A percentile compares a stretch with the other conserved stretches of the same genome.
Evolutionary conservation across 2,113 vertebrate species (phyloP).

Genomic region (Cyrtonyx montezumae): DNA sequence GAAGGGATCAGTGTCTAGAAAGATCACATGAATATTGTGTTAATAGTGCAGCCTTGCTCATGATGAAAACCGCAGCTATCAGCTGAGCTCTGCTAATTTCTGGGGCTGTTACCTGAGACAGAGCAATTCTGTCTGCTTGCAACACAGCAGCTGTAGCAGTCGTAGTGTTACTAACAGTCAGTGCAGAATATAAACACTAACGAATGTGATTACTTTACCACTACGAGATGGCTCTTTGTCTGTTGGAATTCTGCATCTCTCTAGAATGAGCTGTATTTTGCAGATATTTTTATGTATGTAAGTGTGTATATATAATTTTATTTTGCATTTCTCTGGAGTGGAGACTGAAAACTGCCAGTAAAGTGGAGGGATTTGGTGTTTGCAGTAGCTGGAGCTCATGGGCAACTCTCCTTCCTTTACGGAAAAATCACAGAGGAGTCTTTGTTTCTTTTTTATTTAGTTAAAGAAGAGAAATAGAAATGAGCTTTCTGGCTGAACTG

Average conservation of each 20-base stretch:
- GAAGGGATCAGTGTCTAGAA: not conserved
- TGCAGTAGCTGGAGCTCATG: not conserved
- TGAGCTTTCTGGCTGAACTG: constrained; percentile 1
- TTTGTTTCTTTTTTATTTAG: constrained; percentile 34
- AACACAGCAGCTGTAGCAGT: not conserved
- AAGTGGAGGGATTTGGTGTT: not conserved
- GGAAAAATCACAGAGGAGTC: not conserved
- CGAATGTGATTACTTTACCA: not conserved
- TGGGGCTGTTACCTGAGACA: not conserved
- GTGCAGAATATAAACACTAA: not conserved
- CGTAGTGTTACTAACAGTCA: not conserved
- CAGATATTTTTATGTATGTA: not conserved
- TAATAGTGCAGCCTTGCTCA: not conserved
- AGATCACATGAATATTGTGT: not conserved
- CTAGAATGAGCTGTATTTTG: not conserved
- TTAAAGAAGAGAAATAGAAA: not conserved
- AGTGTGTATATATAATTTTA: no score
- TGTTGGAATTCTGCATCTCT: not conserved
- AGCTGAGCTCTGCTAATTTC: not conserved
- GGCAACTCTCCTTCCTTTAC: not conserved
- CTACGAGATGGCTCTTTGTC: not conserved
- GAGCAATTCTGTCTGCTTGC: not conserved
- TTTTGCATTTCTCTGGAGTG: not conserved
- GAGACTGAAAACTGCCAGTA: not conserved
- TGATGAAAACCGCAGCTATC: not conserved